These are phyloP conservation scores for Nannoperca australis DNA, from an alignment of 2,797 vertebrate species.

Conservation along the genomic window DNA sequence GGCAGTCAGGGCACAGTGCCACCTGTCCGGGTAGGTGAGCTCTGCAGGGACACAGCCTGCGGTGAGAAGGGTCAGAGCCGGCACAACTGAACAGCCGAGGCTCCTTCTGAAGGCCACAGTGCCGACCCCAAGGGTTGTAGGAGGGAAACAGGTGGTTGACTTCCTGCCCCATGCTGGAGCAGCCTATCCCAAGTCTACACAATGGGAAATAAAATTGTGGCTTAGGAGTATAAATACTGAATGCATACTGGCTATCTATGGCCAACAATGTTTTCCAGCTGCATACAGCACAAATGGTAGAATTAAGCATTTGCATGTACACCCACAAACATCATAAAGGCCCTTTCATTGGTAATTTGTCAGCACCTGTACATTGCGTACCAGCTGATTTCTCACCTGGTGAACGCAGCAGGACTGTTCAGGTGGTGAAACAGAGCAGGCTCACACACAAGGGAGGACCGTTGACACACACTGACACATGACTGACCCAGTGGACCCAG, in stretches of 20 bases:
- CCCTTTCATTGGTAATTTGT: neutral
- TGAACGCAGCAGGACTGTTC: conserved; percentile 74
- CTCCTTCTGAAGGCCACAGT: conserved; percentile 79
- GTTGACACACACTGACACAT: conserved; percentile 74
- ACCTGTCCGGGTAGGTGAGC: conserved; percentile 71
- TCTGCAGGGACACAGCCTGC: conserved; percentile 83
- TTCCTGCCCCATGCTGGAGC: conserved; percentile 66
- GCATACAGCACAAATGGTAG: neutral
- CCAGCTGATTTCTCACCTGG: conserved; percentile 65
- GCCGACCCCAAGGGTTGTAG: conserved; percentile 82
- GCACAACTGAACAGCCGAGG: conserved; percentile 84
- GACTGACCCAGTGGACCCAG: conserved; percentile 80
- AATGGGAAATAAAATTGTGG: conserved; percentile 5
- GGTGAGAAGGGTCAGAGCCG: conserved; percentile 73
- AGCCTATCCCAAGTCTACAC: conserved; percentile 75
- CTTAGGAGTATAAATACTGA: neutral
- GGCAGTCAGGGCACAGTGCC: conserved; percentile 67
- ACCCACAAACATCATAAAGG: neutral
- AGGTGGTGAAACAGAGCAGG: conserved; percentile 81
- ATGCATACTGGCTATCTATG: neutral
- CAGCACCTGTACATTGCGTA: neutral
- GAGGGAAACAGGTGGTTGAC: conserved; percentile 82
- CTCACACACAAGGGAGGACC: conserved; percentile 77
- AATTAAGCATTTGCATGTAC: neutral
- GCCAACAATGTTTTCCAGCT: neutral